Percentiles rank a stretch among this genome's conserved stretches.
Evolutionary conservation across 1,140 invertebrate species (phyloP).

Genomic region (Maconellicoccus hirsutus): DNA sequence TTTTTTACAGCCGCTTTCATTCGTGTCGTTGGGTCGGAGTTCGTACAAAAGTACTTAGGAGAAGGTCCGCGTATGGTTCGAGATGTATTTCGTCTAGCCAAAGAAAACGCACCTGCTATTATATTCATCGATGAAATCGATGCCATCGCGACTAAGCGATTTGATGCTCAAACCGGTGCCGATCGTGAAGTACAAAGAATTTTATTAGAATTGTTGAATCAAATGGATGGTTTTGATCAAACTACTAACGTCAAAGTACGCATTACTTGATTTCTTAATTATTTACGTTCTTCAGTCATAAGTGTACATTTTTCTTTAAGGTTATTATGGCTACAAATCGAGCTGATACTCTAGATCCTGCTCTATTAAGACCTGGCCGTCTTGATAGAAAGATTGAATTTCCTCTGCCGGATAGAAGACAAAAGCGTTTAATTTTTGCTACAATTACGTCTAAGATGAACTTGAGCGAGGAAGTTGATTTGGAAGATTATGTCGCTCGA

Average conservation of each 20-base stretch:
- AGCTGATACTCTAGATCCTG: conserved; percentile 96
- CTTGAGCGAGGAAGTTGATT: conserved; percentile 96
- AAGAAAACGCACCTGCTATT: conserved; percentile 98
- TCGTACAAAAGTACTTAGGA: conserved; percentile 98
- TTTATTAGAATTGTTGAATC: conserved; percentile 91
- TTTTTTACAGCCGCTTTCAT: conserved; percentile 78
- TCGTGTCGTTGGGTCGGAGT: conserved; percentile 96
- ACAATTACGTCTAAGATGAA: conserved; percentile 99
- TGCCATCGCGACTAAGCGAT: conserved; percentile 96
- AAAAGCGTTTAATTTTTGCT: conserved; percentile 95
- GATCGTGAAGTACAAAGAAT: conserved; percentile 99
- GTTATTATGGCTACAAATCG: conserved; percentile 99
- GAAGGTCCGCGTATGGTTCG: conserved; percentile 98
- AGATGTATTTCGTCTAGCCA: conserved; percentile 96
- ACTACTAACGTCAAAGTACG: conserved; percentile 95
- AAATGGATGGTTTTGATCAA: conserved; percentile 99
- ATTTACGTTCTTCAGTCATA: too few relatives aligned
- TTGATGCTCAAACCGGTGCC: conserved; percentile 97
- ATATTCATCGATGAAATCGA: conserved; percentile 99
- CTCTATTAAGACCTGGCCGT: conserved; percentile 88
- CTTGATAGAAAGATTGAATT: conserved; percentile 99
- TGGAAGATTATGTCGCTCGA: conserved; percentile 96
- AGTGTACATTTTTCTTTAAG: too few relatives aligned
- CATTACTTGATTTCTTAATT: too few relatives aligned
- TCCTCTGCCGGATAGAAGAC: conserved; percentile 90